Evolutionary conservation across 1,140 invertebrate species (phyloP).

Genomic region (Sycobia sp.): DNA sequence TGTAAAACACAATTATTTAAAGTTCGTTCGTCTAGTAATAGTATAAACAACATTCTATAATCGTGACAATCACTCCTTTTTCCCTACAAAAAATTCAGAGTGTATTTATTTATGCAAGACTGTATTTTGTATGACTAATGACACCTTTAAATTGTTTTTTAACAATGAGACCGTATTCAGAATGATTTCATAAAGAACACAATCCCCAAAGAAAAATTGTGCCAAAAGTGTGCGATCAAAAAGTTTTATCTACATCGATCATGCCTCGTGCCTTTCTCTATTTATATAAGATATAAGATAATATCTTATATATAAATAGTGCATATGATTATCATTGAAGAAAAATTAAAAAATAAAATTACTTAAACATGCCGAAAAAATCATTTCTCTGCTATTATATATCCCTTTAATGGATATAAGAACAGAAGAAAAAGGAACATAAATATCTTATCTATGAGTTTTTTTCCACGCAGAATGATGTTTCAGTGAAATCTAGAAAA

Average conservation of each 20-base stretch:
- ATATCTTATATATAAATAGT: neutral
- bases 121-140: constrained; percentile 13
- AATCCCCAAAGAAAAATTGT: constrained; percentile 44
- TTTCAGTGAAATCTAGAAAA: neutral
- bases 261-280: constrained; percentile 49
- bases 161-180: constrained; percentile 14
- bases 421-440: neutral
- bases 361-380: constrained; percentile 20
- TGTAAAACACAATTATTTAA: too few species aligned
- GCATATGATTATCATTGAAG: constrained; percentile 10
- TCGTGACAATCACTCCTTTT: too few species aligned
- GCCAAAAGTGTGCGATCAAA: constrained; percentile 51
- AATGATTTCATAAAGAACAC: constrained; percentile 23
- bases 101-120: constrained; percentile 3
- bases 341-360: constrained; percentile 19
- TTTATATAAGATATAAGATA: constrained; percentile 5
- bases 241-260: constrained; percentile 47
- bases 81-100: constrained; percentile 9
- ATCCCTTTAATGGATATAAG: too few species aligned
- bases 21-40: too few species aligned
- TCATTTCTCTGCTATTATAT: neutral
- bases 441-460: neutral
- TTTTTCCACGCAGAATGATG: neutral
- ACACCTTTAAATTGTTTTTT: constrained; percentile 8
- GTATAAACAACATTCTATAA: too few species aligned